These are phyloP conservation scores for Bos javanicus DNA, from an alignment of 2,113 vertebrate species.

Conservation along the genomic window DNA sequence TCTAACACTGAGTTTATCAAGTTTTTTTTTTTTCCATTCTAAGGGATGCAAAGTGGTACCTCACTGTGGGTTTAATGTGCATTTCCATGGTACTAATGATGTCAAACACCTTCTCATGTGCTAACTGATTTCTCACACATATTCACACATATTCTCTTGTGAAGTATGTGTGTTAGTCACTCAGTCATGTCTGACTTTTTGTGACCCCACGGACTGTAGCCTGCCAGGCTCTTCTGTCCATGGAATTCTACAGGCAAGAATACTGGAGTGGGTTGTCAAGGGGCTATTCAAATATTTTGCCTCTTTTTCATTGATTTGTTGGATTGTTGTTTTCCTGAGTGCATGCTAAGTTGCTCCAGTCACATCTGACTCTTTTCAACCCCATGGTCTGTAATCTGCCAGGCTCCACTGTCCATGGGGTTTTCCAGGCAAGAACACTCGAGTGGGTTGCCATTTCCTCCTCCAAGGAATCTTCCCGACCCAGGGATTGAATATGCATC, in stretches of 20 bases:
- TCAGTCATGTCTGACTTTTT: background rate
- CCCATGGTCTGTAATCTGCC: background rate
- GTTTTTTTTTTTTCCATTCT: background rate
- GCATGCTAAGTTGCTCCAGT: background rate
- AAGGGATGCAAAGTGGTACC: background rate
- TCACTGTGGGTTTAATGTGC: background rate
- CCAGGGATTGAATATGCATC: background rate
- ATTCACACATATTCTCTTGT: background rate
- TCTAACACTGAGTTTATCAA: background rate
- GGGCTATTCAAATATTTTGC: background rate
- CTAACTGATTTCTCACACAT: background rate
- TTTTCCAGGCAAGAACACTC: background rate
- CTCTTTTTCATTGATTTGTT: background rate
- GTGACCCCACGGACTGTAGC: rapidly evolving
- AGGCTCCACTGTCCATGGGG: background rate
- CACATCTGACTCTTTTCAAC: background rate
- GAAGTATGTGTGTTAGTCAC: background rate
- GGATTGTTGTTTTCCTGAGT: background rate
- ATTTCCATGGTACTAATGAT: background rate
- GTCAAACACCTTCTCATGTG: background rate
- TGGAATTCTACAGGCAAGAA: background rate
- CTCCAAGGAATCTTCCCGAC: background rate
- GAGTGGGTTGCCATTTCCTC: background rate
- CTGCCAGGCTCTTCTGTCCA: background rate
- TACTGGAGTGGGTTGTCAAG: background rate